Conservation (phyloP, 1,140 invertebrate species). For the Sipha flava region DNA sequence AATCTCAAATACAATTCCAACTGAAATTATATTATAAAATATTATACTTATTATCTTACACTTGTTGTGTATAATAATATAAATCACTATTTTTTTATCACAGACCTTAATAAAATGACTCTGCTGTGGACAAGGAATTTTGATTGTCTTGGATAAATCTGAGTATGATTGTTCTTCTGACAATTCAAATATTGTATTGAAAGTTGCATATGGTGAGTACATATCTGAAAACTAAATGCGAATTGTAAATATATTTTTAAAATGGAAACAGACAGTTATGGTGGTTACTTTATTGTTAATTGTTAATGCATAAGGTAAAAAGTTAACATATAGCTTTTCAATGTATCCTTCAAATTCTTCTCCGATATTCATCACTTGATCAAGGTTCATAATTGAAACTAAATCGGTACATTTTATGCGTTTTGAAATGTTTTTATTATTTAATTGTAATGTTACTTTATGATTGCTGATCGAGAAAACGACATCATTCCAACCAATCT, state of each 20-base stretch:
- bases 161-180: not conserved
- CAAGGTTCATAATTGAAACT: not conserved
- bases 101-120: not conserved
- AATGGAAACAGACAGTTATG: not conserved
- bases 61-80: not conserved
- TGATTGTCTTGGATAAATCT: not conserved
- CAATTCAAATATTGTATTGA: not conserved
- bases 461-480: not conserved
- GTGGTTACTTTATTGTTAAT: not conserved
- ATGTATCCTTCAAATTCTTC: conserved; percentile 11
- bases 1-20: not conserved
- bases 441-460: not conserved
- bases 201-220: not conserved
- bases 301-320: not conserved
- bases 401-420: not conserved
- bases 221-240: conserved; percentile 8
- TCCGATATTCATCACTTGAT: conserved; percentile 2
- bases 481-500: conserved; percentile 26
- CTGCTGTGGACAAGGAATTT: not conserved
- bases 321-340: not conserved
- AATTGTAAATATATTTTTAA: not conserved
- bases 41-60: not conserved
- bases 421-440: not conserved
- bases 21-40: not conserved
- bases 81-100: not conserved